These are phyloP conservation scores for Liparis tanakae DNA, from an alignment of 2,797 vertebrate species.

Conservation along the genomic window DNA sequence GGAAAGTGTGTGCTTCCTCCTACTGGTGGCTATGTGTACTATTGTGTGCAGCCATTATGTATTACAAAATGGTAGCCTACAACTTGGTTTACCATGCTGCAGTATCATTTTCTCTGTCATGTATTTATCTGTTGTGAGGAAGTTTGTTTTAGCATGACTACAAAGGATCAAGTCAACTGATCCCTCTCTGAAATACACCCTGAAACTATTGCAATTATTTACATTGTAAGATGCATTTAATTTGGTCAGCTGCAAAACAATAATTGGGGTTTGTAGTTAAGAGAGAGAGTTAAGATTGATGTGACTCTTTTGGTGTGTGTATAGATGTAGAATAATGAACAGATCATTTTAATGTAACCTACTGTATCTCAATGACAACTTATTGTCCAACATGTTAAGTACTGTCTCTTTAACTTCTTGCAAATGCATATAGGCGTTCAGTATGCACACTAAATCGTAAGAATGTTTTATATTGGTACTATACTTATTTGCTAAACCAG, in stretches of 20 bases:
- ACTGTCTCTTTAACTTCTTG: background rate
- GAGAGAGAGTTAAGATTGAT: background rate
- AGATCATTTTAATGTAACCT: background rate
- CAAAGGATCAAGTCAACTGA: background rate
- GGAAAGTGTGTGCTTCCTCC: conserved; percentile 76
- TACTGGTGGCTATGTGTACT: conserved; percentile 70
- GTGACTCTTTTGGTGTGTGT: background rate
- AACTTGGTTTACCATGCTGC: background rate
- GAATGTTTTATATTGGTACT: background rate
- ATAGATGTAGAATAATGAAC: background rate
- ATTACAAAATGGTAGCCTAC: background rate
- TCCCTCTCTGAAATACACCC: background rate
- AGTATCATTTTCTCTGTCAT: background rate
- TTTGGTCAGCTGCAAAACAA: background rate
- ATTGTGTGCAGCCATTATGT: conserved; percentile 44
- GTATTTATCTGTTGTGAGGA: background rate
- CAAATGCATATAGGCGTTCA: background rate
- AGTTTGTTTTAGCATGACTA: background rate
- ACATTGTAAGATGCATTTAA: background rate
- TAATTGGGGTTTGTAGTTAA: background rate
- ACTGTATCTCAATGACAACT: background rate
- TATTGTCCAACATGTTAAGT: background rate
- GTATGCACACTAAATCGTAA: background rate
- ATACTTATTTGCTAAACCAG: background rate
- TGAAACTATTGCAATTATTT: background rate